Conservation (phyloP, 2,888 invertebrate genomes). For the Sycophila texana region DNA sequence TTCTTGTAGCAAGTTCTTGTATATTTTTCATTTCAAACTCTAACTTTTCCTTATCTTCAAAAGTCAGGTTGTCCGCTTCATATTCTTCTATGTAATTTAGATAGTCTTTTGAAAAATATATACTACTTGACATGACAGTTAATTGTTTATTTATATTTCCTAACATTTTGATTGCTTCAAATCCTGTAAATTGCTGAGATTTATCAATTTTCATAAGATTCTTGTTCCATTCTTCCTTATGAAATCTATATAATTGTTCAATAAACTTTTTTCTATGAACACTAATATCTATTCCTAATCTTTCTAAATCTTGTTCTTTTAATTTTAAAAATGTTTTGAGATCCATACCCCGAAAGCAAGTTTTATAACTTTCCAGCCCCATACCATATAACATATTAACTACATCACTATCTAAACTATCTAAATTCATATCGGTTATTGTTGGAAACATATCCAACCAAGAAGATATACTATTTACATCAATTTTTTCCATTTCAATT, state of each 20-base stretch:
- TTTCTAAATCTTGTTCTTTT: constrained; percentile 78
- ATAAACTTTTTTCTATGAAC: constrained; percentile 79
- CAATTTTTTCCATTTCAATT: constrained; percentile 41
- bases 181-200: constrained; percentile 62
- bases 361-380: constrained; percentile 78
- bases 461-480: constrained; percentile 53
- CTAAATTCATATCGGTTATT: constrained; percentile 55
- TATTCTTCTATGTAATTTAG: constrained; percentile 54
- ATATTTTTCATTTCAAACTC: constrained; percentile 60
- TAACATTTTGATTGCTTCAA: constrained; percentile 78
- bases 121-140: constrained; percentile 78
- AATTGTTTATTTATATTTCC: constrained; percentile 79
- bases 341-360: constrained; percentile 77
- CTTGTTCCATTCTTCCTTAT: constrained; percentile 78
- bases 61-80: constrained; percentile 52
- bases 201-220: constrained; percentile 63
- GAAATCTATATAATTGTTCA: constrained; percentile 79
- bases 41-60: constrained; percentile 58
- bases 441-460: constrained; percentile 79
- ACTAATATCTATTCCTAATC: constrained; percentile 79
- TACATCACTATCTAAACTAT: constrained; percentile 75
- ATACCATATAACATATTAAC: constrained; percentile 79
- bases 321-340: constrained; percentile 79
- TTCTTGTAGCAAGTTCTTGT: constrained; percentile 56
- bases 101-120: constrained; percentile 76